A percentile compares a stretch with the other conserved stretches of the same genome.
These are phyloP conservation scores for Drosophila bipectinata DNA, from an alignment of 1,140 invertebrate genomes.

Conservation along the genomic window DNA sequence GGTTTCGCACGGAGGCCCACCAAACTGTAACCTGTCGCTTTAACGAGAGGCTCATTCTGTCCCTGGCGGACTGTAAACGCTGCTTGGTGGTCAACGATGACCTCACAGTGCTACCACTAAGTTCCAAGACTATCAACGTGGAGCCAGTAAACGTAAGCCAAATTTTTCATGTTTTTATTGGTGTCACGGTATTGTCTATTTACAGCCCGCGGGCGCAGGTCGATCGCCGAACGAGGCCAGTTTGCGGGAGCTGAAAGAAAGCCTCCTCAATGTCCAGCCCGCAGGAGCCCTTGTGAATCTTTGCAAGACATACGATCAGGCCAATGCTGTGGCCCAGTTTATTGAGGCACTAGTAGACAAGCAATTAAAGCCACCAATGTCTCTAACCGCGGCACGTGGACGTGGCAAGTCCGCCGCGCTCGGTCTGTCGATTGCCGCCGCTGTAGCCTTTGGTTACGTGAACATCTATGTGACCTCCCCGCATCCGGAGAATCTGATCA, in stretches of 20 bases:
- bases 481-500: slow-evolving; percentile 98
- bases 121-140: slow-evolving; percentile 93
- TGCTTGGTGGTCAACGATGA: slow-evolving; percentile 98
- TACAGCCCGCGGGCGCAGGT: slow-evolving; percentile 48
- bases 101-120: slow-evolving; percentile 95
- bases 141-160: slow-evolving; percentile 86
- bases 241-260: slow-evolving; percentile 90
- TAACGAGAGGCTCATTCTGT: slow-evolving; percentile 98
- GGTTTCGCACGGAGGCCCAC: slow-evolving; percentile 97
- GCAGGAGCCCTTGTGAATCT: slow-evolving; percentile 94
- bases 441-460: slow-evolving; percentile 95
- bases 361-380: slow-evolving; percentile 92
- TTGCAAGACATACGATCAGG: slow-evolving; percentile 98
- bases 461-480: slow-evolving; percentile 99
- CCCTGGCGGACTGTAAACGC: slow-evolving; percentile 93
- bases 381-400: slow-evolving; percentile 97
- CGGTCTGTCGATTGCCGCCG: slow-evolving; percentile 95
- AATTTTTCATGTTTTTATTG: slow-evolving; percentile 8
- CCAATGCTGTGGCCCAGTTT: slow-evolving; percentile 95
- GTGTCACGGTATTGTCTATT: not conserved
- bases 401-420: slow-evolving; percentile 99
- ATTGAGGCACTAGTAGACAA: slow-evolving; percentile 98
- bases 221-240: slow-evolving; percentile 85
- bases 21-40: slow-evolving; percentile 96
- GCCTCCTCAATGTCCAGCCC: slow-evolving; percentile 92